These are phyloP conservation scores for Eurypyga helias DNA, from an alignment of 2,113 vertebrate species.

Conservation along the genomic window DNA sequence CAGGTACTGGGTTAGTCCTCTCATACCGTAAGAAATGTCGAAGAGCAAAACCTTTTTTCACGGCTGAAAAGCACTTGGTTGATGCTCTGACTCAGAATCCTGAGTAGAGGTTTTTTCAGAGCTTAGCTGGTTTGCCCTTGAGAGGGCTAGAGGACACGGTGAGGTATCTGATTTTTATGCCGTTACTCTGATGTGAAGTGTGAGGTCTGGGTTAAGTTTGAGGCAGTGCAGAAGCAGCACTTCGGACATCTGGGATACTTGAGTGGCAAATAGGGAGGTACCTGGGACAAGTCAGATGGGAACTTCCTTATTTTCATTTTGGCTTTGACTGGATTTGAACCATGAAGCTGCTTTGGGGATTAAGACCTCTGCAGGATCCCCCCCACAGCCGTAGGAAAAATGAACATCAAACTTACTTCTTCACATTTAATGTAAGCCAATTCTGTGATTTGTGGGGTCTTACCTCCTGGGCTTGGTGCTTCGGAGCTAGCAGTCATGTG, in stretches of 20 bases:
- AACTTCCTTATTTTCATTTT: background rate
- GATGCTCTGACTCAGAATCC: background rate
- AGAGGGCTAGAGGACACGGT: background rate
- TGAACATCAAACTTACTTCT: fast-evolving
- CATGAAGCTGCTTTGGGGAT: background rate
- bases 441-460: background rate
- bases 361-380: background rate
- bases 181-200: background rate
- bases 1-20: background rate
- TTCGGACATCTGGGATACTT: background rate
- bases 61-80: background rate
- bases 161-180: conserved; percentile 8
- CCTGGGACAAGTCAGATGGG: background rate
- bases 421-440: background rate
- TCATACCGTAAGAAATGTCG: background rate
- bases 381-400: background rate
- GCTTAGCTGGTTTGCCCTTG: conserved; percentile 14
- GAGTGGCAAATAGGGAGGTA: background rate
- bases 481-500: background rate
- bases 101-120: background rate
- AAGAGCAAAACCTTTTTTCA: background rate
- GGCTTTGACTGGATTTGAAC: background rate
- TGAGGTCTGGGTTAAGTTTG: background rate
- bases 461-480: background rate
- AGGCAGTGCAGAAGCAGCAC: background rate